phyloP scores from a whole-genome alignment of 2,113 vertebrate species.

The Pangasianodon gigas region DNA sequence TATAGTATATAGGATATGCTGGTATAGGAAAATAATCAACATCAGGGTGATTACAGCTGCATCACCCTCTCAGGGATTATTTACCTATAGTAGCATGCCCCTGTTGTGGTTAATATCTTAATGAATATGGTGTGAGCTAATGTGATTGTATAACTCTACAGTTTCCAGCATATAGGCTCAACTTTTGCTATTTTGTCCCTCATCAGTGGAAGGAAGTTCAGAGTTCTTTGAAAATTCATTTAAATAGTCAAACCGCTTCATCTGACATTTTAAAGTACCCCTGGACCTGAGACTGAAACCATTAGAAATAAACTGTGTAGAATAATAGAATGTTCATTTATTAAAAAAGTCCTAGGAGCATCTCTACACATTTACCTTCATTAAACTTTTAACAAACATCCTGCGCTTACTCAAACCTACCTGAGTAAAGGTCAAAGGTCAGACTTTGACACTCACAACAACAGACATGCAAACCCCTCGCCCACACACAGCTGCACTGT shows the following conservation, averaged over 20 bases:
- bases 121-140: not conserved
- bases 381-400: not conserved
- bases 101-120: not conserved
- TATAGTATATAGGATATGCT: not conserved
- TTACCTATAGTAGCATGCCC: not conserved
- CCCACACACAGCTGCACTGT: constrained; percentile 37
- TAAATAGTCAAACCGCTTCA: not conserved
- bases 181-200: not conserved
- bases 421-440: not conserved
- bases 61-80: not conserved
- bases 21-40: not conserved
- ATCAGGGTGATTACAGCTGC: no score
- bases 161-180: not conserved
- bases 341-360: not conserved
- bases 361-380: not conserved
- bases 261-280: not conserved
- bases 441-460: not conserved
- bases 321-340: not conserved
- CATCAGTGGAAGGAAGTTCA: no score
- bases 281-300: not conserved
- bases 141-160: not conserved
- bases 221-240: not conserved
- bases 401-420: not conserved
- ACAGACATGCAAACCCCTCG: not conserved
- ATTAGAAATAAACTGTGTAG: not conserved